Conservation (phyloP, 2,113 vertebrate species). For the Stegostoma tigrinum region DNA sequence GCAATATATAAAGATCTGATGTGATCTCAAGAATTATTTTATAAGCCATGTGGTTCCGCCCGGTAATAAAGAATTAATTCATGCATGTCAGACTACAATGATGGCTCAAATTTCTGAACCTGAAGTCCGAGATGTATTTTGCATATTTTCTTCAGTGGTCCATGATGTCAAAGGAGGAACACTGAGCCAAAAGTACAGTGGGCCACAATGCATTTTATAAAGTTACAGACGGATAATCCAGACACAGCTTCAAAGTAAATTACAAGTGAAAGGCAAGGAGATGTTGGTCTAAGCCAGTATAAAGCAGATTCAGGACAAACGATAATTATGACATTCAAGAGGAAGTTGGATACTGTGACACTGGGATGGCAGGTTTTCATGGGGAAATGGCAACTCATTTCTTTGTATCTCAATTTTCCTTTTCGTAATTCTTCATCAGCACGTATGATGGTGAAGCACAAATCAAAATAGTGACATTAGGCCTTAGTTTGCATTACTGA, state of each 20-base stretch:
- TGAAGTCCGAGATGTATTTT: background rate
- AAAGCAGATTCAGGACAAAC: background rate
- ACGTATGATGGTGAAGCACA: background rate
- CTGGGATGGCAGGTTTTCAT: background rate
- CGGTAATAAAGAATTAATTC: background rate
- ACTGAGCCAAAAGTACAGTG: background rate
- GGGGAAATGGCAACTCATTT: background rate
- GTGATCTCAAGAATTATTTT: background rate
- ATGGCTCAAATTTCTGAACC: constrained; percentile 8
- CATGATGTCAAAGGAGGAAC: background rate
- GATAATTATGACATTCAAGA: background rate
- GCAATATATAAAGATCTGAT: background rate
- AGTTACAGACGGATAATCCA: background rate
- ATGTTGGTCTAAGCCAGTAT: background rate
- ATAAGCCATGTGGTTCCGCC: background rate
- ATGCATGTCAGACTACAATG: background rate
- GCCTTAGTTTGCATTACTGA: background rate
- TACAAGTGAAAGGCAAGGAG: background rate
- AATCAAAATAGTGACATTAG: background rate
- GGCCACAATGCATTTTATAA: background rate
- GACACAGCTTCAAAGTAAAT: background rate
- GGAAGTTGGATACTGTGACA: background rate
- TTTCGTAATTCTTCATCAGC: background rate
- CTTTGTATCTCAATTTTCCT: background rate
- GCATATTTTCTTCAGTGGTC: background rate